Evolutionary conservation across 2,888 invertebrate genomes (phyloP).

Genomic region (Neria commutata): DNA sequence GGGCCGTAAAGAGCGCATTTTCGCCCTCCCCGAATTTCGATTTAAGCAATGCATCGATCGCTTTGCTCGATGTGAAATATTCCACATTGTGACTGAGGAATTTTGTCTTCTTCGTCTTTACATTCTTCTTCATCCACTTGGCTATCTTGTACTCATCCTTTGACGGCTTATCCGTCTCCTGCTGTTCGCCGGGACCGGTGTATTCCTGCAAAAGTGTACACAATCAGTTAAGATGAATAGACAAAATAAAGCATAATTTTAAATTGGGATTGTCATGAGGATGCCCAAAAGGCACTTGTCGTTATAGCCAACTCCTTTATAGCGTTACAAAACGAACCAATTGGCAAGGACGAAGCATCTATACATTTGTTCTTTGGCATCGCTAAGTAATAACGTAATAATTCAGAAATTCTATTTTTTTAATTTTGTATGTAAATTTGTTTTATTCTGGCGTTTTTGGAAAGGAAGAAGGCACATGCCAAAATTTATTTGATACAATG

Average conservation of each 20-base stretch:
- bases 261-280: too few relatives aligned
- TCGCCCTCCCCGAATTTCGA: slow-evolving; percentile 87
- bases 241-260: background rate
- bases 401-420: too few relatives aligned
- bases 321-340: background rate
- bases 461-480: too few relatives aligned
- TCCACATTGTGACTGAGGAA: slow-evolving; percentile 96
- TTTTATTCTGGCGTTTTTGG: too few relatives aligned
- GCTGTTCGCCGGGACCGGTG: slow-evolving; percentile 62
- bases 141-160: slow-evolving; percentile 94
- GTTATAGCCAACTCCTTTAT: too few relatives aligned
- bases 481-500: too few relatives aligned
- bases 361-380: background rate
- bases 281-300: too few relatives aligned
- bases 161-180: slow-evolving; percentile 74
- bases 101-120: slow-evolving; percentile 94
- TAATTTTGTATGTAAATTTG: too few relatives aligned
- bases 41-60: slow-evolving; percentile 87
- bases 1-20: slow-evolving; percentile 77
- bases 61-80: slow-evolving; percentile 91
- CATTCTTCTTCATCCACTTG: slow-evolving; percentile 91
- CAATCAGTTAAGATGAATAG: background rate
- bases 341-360: background rate
- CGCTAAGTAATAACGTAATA: background rate
- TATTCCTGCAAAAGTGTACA: slow-evolving; percentile 51